Conservation (phyloP, 2,797 vertebrate genomes). For the Eurystomus glaucurus region DNA sequence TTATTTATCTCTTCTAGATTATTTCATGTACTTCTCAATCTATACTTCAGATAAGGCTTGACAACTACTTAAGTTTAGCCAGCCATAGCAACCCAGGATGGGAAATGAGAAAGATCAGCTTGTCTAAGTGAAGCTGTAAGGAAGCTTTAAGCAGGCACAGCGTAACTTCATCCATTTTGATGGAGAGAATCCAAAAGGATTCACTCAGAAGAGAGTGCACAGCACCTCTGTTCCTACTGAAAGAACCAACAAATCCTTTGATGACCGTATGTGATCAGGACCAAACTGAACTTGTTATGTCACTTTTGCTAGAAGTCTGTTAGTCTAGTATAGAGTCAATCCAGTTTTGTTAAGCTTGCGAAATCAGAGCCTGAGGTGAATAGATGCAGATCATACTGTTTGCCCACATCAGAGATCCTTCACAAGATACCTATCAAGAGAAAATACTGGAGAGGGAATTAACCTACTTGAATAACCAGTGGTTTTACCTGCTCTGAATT, state of each 20-base stretch:
- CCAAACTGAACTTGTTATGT: slow-evolving; percentile 7
- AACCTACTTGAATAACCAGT: not conserved
- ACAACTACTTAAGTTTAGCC: not conserved
- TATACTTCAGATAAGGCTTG: not conserved
- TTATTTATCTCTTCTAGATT: not conserved
- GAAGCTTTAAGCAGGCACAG: not conserved
- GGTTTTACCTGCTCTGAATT: not conserved
- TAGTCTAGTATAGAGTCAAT: not conserved
- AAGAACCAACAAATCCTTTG: not conserved
- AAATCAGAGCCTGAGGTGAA: slow-evolving; percentile 28
- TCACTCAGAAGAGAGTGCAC: not conserved
- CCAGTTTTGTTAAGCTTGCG: slow-evolving; percentile 28
- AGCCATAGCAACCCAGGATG: not conserved
- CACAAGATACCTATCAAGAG: not conserved
- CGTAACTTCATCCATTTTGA: not conserved
- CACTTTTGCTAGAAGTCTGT: slow-evolving; percentile 52
- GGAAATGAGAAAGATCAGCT: not conserved
- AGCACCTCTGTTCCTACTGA: not conserved
- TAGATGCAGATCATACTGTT: not conserved
- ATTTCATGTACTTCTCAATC: not conserved
- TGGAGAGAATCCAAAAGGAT: not conserved
- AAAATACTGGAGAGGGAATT: not conserved
- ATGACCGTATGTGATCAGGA: not conserved
- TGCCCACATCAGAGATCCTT: slow-evolving; percentile 58
- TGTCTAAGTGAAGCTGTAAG: not conserved